Evolutionary conservation across 2,113 vertebrate species (phyloP).

Genomic region (Solea solea): DNA sequence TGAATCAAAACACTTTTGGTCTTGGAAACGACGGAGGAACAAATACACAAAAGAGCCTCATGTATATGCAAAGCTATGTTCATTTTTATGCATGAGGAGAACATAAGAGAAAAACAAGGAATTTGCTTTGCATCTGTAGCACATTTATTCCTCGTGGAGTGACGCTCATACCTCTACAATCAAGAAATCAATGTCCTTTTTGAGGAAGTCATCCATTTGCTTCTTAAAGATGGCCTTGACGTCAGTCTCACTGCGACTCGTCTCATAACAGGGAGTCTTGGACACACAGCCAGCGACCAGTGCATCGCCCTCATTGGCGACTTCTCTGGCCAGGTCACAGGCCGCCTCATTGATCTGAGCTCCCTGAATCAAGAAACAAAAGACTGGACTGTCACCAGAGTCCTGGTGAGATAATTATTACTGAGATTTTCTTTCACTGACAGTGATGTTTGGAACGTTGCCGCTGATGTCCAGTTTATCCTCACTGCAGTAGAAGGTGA

Average conservation of each 20-base stretch:
- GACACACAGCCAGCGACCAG: slow-evolving; percentile 93
- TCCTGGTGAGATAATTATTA: neutral
- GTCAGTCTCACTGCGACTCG: slow-evolving; percentile 85
- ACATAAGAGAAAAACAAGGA: neutral
- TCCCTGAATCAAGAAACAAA: slow-evolving; percentile 69
- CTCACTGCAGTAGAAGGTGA: slow-evolving; percentile 90
- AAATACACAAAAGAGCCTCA: too few species aligned
- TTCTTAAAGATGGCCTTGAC: slow-evolving; percentile 89
- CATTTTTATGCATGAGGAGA: too few species aligned
- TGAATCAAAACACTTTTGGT: neutral
- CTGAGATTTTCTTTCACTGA: slow-evolving; percentile 65
- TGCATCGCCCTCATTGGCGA: slow-evolving; percentile 88
- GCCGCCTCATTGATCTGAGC: slow-evolving; percentile 92
- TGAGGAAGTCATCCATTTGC: slow-evolving; percentile 88
- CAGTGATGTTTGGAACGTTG: slow-evolving; percentile 86
- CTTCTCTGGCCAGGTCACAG: slow-evolving; percentile 90
- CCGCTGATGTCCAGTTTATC: slow-evolving; percentile 90
- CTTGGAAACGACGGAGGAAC: too few species aligned
- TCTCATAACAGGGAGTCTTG: slow-evolving; percentile 90
- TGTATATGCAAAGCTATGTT: too few species aligned
- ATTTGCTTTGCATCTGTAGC: neutral
- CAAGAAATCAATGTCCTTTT: slow-evolving; percentile 92
- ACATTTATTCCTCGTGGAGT: neutral
- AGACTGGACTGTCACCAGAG: neutral
- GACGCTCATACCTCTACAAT: slow-evolving; percentile 87